Percentiles rank a stretch among this genome's conserved stretches.
These are phyloP conservation scores for Champsocephalus gunnari DNA, from an alignment of 2,797 vertebrate species.

Conservation along the genomic window DNA sequence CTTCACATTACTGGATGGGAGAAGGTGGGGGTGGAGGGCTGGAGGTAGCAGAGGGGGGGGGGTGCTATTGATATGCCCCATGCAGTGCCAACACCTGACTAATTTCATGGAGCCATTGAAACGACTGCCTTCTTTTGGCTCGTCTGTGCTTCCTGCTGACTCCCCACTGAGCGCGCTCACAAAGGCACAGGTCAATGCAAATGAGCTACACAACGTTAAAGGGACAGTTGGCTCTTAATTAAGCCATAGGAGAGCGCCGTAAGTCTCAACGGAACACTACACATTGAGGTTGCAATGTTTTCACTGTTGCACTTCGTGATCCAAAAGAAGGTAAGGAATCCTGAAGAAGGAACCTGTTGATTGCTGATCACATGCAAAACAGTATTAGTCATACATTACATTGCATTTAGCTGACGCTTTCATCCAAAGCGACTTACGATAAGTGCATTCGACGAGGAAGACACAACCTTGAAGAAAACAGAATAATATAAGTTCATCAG, in stretches of 20 bases:
- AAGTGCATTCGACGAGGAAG: no score
- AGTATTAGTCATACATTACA: no score
- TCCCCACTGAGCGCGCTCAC: conserved; percentile 60
- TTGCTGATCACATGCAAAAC: not conserved
- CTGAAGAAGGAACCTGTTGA: not conserved
- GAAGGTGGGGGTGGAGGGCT: conserved; percentile 29
- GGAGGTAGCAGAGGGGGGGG: not conserved
- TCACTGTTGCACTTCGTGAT: not conserved
- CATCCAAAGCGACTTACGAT: no score
- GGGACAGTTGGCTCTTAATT: conserved; percentile 51
- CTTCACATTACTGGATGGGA: conserved; percentile 64
- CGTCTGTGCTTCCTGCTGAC: conserved; percentile 68
- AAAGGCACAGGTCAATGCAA: conserved; percentile 74
- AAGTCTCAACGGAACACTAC: conserved; percentile 2
- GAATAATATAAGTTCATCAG: no score
- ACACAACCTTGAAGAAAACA: no score
- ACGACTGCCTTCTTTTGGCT: conserved; percentile 70
- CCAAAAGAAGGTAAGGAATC: not conserved
- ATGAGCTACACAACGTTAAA: conserved; percentile 72
- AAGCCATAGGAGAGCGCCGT: conserved; percentile 15
- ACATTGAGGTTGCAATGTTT: not conserved
- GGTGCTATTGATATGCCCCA: conserved; percentile 75
- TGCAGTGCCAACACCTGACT: conserved; percentile 80
- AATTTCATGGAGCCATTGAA: conserved; percentile 78
- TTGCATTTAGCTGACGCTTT: no score